phyloP scores from a whole-genome alignment of 1,140 invertebrate species.

The Ostrea edulis region DNA sequence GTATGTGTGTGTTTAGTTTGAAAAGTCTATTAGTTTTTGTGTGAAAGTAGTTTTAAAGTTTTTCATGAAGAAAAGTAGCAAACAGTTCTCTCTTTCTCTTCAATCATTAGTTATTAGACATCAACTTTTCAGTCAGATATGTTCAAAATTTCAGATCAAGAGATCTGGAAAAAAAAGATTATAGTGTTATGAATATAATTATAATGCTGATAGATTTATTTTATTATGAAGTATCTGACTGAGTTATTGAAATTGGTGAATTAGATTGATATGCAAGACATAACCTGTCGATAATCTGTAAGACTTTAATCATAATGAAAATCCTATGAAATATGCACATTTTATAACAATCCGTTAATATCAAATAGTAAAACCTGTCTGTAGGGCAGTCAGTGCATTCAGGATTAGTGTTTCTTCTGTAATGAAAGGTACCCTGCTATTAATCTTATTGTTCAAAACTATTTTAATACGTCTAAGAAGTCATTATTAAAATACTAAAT shows the following conservation, averaged over 20 bases:
- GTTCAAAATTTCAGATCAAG: no score
- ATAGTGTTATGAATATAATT: no score
- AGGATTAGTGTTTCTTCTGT: neutral
- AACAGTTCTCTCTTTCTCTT: no score
- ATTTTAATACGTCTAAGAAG: conserved; percentile 1
- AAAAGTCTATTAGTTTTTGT: no score
- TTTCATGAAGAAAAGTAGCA: no score
- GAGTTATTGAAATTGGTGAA: neutral
- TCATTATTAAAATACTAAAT: conserved; percentile 7
- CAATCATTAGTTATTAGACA: no score
- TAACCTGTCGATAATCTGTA: neutral
- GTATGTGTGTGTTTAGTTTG: no score
- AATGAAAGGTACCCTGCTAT: conserved; percentile 4
- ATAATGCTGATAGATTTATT: no score
- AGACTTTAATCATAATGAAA: neutral
- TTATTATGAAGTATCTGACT: no score
- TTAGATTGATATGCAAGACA: neutral
- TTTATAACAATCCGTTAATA: neutral
- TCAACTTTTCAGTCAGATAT: no score
- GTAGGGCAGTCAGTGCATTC: conserved; percentile 8
- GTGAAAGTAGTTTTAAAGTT: no score
- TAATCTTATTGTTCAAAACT: conserved; percentile 25
- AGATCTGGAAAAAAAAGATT: no score
- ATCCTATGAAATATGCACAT: neutral
- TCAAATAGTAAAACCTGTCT: neutral